Evolutionary conservation across 1,140 invertebrate genomes (phyloP).

Genomic region (Caenorhabditis brenneri): DNA sequence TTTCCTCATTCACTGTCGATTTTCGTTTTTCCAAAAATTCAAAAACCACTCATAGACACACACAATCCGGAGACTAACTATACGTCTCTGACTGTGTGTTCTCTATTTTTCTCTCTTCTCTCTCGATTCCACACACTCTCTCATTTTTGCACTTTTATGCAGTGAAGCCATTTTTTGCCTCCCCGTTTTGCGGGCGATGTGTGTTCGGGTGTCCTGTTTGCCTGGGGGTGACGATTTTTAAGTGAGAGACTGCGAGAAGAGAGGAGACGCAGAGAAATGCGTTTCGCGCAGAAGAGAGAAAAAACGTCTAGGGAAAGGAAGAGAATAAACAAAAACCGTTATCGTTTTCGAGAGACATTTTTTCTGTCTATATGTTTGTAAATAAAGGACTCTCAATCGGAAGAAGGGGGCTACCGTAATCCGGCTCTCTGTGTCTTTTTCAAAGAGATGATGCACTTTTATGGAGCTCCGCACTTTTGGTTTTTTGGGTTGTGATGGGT

Average conservation of each 20-base stretch:
- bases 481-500: background rate
- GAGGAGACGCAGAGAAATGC: background rate
- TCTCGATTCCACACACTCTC: background rate
- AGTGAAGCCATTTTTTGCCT: conserved; percentile 29
- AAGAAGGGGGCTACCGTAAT: background rate
- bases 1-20: no score
- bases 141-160: conserved; percentile 21
- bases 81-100: background rate
- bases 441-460: background rate
- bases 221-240: conserved; percentile 33
- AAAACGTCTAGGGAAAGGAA: background rate
- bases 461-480: background rate
- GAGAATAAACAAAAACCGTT: conserved; percentile 32
- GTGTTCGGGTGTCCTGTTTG: conserved; percentile 31
- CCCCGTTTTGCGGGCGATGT: background rate
- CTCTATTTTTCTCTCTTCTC: background rate
- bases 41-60: background rate
- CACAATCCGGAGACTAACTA: background rate
- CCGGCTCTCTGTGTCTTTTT: no score
- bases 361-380: conserved; percentile 15
- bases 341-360: background rate
- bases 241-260: background rate
- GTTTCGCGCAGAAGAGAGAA: background rate
- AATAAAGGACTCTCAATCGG: background rate
- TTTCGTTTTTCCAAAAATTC: background rate